A percentile compares a stretch with the other conserved stretches of the same genome.
phyloP scores from a whole-genome alignment of 2,113 vertebrate species.

The Ochotona curzoniae region DNA sequence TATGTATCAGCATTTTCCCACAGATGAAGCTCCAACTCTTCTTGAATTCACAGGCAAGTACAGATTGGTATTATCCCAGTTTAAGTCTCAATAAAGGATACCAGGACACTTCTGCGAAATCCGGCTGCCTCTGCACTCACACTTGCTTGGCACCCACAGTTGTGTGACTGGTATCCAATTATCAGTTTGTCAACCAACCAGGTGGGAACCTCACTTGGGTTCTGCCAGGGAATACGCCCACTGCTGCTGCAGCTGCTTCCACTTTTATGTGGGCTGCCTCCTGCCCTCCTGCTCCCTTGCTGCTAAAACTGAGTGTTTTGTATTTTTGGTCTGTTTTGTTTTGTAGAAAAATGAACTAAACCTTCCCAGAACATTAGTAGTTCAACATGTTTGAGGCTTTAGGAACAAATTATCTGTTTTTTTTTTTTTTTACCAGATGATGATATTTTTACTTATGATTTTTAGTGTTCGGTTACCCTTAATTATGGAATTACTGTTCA shows the following conservation, averaged over 20 bases:
- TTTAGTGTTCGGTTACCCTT: background rate
- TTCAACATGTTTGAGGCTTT: background rate
- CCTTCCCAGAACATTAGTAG: background rate
- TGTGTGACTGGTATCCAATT: fast-evolving
- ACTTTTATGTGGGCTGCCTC: fast-evolving
- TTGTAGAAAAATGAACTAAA: background rate
- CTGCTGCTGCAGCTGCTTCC: background rate
- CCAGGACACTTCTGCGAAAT: fast-evolving
- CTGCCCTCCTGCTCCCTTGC: background rate
- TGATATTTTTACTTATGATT: background rate
- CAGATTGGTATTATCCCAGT: fast-evolving
- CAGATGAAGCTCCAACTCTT: too few relatives aligned
- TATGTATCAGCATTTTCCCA: background rate
- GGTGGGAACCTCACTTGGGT: fast-evolving
- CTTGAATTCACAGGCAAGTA: too few relatives aligned
- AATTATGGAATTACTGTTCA: background rate
- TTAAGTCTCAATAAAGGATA: too few relatives aligned
- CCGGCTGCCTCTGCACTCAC: background rate
- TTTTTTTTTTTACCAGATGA: background rate
- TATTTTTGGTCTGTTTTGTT: too few relatives aligned
- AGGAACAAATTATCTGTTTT: background rate
- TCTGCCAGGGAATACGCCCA: background rate
- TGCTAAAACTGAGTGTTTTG: background rate
- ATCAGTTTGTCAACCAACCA: fast-evolving
- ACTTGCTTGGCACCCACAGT: too few relatives aligned